phyloP scores from a whole-genome alignment of 2,888 invertebrate species.

The Calameuta filiformis region DNA sequence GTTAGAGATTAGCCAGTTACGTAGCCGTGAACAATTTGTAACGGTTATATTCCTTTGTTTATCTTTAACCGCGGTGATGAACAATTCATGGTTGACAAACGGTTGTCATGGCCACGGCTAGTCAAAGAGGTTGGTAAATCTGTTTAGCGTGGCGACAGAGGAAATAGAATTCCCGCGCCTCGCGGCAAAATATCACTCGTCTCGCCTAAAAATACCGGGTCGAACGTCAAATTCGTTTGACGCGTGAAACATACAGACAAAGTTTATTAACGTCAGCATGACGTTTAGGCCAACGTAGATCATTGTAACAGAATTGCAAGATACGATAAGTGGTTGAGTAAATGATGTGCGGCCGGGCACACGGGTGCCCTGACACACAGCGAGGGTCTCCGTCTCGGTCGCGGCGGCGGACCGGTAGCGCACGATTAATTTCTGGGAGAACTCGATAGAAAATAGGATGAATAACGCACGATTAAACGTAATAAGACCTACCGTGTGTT shows the following conservation, averaged over 20 bases:
- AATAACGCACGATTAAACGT: background rate
- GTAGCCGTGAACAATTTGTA: background rate
- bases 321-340: background rate
- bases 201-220: conserved; percentile 28
- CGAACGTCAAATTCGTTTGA: conserved; percentile 9
- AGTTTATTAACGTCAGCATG: conserved; percentile 18
- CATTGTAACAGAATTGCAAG: background rate
- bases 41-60: background rate
- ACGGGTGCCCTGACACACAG: conserved; percentile 6
- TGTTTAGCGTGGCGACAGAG: background rate
- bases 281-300: background rate
- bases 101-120: conserved; percentile 20
- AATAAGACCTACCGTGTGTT: conserved; percentile 49
- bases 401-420: conserved; percentile 34
- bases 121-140: conserved; percentile 1
- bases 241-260: background rate
- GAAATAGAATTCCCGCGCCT: background rate
- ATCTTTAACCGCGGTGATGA: background rate
- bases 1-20: background rate
- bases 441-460: background rate
- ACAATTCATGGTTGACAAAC: conserved; percentile 14
- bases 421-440: conserved; percentile 9
- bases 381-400: background rate
- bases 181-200: conserved; percentile 12
- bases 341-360: background rate